These are phyloP conservation scores for Netelia virgata DNA, from an alignment of 2,888 invertebrate species.

Conservation along the genomic window DNA sequence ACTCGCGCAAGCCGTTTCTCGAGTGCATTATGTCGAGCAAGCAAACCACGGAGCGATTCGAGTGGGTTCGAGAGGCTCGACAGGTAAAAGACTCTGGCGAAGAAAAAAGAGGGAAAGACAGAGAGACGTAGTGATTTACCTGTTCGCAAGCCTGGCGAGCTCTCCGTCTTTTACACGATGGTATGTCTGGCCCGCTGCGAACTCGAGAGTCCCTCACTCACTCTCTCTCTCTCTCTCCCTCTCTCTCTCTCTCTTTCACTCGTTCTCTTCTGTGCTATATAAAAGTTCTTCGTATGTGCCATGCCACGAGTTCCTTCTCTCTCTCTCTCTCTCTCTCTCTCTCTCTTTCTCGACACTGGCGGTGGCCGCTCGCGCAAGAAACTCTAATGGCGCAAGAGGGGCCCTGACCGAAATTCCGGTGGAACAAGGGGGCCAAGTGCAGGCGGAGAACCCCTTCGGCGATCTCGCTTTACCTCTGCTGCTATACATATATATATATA, in stretches of 20 bases:
- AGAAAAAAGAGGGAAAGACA: slow-evolving; percentile 24
- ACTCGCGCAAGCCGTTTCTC: slow-evolving; percentile 44
- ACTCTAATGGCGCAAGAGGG: slow-evolving; percentile 77
- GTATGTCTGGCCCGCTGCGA: slow-evolving; percentile 26
- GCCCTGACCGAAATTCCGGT: slow-evolving; percentile 83
- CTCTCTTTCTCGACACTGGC: slow-evolving; percentile 24
- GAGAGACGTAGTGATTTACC: slow-evolving; percentile 19
- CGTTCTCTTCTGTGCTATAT: not conserved
- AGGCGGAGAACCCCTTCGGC: slow-evolving; percentile 65
- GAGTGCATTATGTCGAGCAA: slow-evolving; percentile 54
- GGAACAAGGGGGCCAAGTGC: slow-evolving; percentile 83
- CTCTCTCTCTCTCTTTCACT: slow-evolving; percentile 1
- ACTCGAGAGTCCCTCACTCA: not conserved
- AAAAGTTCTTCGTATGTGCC: slow-evolving; percentile 7
- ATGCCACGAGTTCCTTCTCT: not conserved
- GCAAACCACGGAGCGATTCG: slow-evolving; percentile 22
- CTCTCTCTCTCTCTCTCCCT: not conserved
- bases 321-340: slow-evolving; percentile 9
- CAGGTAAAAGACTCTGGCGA: slow-evolving; percentile 40
- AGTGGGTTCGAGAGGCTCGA: slow-evolving; percentile 8
- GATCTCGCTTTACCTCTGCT: slow-evolving; percentile 12
- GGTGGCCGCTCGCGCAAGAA: slow-evolving; percentile 45
- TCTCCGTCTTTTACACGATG: slow-evolving; percentile 24
- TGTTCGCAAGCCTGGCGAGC: slow-evolving; percentile 44
- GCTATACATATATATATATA: not conserved